phyloP scores from a whole-genome alignment of 2,113 vertebrate species.

The Myxocyprinus asiaticus region DNA sequence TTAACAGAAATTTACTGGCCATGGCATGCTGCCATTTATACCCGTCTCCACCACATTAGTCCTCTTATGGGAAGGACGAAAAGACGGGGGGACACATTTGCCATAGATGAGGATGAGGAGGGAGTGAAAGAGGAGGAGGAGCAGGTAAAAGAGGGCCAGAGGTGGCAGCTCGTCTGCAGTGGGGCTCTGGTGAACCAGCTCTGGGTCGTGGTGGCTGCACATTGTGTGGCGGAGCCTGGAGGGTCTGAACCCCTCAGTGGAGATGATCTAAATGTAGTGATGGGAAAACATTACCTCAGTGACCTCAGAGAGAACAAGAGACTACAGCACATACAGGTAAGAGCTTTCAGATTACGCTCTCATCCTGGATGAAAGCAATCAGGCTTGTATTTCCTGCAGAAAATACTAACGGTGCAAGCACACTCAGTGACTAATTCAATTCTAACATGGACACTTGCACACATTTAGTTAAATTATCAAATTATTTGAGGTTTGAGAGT shows the following conservation, averaged over 20 bases:
- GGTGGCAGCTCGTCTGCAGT: conserved; percentile 87
- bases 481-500: not conserved
- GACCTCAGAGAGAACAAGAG: conserved; percentile 77
- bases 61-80: conserved; percentile 64
- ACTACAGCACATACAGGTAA: conserved; percentile 81
- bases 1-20: conserved; percentile 79
- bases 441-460: not conserved
- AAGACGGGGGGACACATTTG: conserved; percentile 65
- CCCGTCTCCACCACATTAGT: conserved; percentile 67
- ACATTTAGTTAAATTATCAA: not conserved
- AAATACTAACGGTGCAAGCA: not conserved
- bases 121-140: not conserved
- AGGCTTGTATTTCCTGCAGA: not conserved
- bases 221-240: conserved; percentile 83
- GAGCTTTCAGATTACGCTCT: conserved; percentile 41
- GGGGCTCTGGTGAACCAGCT: conserved; percentile 86
- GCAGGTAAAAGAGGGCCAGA: conserved; percentile 56
- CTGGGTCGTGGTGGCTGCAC: conserved; percentile 84
- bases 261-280: conserved; percentile 81
- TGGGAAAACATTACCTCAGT: conserved; percentile 77
- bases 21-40: conserved; percentile 88
- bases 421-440: not conserved
- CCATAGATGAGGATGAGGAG: conserved; percentile 47
- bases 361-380: not conserved
- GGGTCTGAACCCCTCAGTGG: conserved; percentile 73